These are phyloP conservation scores for Tragelaphus imberbis DNA, from an alignment of 2,113 vertebrate species.

Conservation along the genomic window DNA sequence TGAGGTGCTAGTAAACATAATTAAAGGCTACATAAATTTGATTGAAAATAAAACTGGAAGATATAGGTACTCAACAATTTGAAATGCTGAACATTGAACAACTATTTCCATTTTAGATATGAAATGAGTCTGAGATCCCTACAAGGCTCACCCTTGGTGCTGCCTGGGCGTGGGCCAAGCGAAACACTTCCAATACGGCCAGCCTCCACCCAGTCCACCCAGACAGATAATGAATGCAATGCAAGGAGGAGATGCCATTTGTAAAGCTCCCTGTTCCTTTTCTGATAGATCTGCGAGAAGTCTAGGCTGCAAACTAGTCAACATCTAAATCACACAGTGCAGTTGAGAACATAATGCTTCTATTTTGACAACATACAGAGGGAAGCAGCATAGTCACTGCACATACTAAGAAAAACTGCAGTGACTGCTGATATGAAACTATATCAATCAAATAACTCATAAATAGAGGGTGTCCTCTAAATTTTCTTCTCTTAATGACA, in stretches of 20 bases:
- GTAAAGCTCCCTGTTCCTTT: constrained; percentile 32
- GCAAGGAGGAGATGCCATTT: background rate
- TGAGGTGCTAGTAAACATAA: background rate
- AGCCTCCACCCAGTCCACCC: background rate
- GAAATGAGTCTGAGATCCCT: constrained; percentile 48
- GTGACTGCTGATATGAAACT: background rate
- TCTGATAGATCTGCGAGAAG: background rate
- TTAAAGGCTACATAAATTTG: background rate
- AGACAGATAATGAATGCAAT: background rate
- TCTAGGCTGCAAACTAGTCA: background rate
- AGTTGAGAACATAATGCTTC: background rate
- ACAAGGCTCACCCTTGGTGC: constrained; percentile 53
- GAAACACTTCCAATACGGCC: constrained; percentile 46
- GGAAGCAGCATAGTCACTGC: background rate
- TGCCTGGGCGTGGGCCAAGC: constrained; percentile 48
- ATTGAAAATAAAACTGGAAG: background rate
- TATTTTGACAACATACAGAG: background rate
- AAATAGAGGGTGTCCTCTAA: background rate
- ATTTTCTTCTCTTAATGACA: constrained; percentile 11
- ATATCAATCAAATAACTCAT: background rate
- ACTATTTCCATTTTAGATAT: constrained; percentile 36
- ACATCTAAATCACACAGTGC: background rate
- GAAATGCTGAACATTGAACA: constrained; percentile 19
- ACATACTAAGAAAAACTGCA: background rate
- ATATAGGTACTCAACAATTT: constrained; percentile 9